phyloP scores from a whole-genome alignment of 2,888 invertebrate species.

The Parnassius orleans region DNA sequence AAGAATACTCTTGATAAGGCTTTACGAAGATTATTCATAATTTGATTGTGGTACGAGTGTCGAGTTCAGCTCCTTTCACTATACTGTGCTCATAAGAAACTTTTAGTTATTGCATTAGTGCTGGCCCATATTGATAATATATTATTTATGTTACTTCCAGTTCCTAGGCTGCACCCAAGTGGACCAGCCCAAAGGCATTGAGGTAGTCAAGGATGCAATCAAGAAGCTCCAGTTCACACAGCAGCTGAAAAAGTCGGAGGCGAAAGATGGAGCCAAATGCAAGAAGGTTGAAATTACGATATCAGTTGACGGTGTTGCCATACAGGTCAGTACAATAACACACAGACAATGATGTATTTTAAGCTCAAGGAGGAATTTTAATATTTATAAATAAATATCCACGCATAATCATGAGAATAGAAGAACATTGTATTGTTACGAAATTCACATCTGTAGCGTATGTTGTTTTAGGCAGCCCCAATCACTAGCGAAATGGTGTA shows the following conservation, averaged over 20 bases:
- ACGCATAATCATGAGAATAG: slow-evolving; percentile 14
- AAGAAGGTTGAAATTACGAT: slow-evolving; percentile 97
- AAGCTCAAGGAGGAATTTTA: slow-evolving; percentile 22
- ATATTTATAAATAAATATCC: slow-evolving; percentile 5
- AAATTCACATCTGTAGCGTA: too few relatives aligned
- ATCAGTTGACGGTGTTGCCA: slow-evolving; percentile 97
- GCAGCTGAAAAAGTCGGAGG: slow-evolving; percentile 94
- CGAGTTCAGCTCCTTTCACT: too few relatives aligned
- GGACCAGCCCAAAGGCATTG: slow-evolving; percentile 98
- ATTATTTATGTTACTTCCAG: slow-evolving; percentile 66
- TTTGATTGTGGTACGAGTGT: too few relatives aligned
- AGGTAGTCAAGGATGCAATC: slow-evolving; percentile 98
- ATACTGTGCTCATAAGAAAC: too few relatives aligned
- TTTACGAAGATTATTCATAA: too few relatives aligned
- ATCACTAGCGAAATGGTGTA: too few relatives aligned
- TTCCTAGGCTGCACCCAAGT: slow-evolving; percentile 97
- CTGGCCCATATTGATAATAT: not conserved
- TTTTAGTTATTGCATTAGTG: too few relatives aligned
- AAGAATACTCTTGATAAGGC: too few relatives aligned
- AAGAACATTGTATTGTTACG: slow-evolving; percentile 1
- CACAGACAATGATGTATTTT: slow-evolving; percentile 4
- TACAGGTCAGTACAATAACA: slow-evolving; percentile 83
- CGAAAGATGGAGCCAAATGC: slow-evolving; percentile 94
- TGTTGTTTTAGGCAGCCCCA: too few relatives aligned
- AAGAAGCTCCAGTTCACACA: slow-evolving; percentile 96